Percentiles rank a stretch among this genome's conserved stretches.
Conservation (phyloP, 2,888 invertebrate species). For the Microctonus aethiopoides region DNA sequence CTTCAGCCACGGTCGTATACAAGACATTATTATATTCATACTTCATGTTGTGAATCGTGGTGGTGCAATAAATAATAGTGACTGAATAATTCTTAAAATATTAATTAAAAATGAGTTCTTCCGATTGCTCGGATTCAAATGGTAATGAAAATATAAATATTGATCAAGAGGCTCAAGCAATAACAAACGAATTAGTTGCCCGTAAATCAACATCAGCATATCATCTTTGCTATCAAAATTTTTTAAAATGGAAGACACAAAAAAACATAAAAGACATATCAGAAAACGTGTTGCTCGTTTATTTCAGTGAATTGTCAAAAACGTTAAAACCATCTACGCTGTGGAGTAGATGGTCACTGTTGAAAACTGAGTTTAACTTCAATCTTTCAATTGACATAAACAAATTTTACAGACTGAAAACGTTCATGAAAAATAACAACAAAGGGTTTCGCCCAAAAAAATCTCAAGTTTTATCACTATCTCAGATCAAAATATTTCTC, state of each 20-base stretch:
- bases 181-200: not conserved
- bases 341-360: conserved; percentile 9
- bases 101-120: no score
- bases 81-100: no score
- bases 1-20: no score
- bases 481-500: not conserved
- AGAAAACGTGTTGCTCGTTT: not conserved
- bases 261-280: not conserved
- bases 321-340: not conserved
- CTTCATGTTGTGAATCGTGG: no score
- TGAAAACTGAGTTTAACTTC: not conserved
- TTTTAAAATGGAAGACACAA: not conserved
- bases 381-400: not conserved
- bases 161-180: not conserved
- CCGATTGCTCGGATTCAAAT: no score
- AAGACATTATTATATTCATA: no score
- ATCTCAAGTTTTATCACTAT: not conserved
- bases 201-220: not conserved
- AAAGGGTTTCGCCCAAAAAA: not conserved
- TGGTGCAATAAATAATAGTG: no score
- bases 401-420: not conserved
- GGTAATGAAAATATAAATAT: not conserved
- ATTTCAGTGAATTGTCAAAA: not conserved
- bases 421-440: not conserved
- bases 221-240: not conserved